Conservation (phyloP, 2,797 vertebrate species). For the Crocidura indochinensis region DNA sequence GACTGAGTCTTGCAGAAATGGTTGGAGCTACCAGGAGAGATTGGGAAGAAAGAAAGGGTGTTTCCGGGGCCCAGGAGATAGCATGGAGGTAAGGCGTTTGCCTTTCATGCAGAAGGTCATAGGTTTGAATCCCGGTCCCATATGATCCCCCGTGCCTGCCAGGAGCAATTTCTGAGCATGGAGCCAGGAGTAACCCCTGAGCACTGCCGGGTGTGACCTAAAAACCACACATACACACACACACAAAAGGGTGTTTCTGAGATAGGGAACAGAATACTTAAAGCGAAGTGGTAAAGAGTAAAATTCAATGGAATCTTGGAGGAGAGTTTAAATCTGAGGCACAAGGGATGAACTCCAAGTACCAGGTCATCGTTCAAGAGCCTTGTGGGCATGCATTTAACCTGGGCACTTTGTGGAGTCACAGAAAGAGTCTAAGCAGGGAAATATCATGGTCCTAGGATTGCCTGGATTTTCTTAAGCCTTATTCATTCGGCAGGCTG, state of each 20-base stretch:
- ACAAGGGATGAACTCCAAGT: too few relatives aligned
- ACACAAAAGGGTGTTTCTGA: too few relatives aligned
- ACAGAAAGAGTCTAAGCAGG: neutral
- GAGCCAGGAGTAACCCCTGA: too few relatives aligned
- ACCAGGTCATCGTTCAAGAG: neutral
- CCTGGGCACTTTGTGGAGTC: neutral
- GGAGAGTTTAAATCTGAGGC: neutral
- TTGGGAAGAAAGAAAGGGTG: neutral
- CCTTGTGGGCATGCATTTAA: neutral
- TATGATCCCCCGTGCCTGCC: too few relatives aligned
- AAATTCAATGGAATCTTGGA: neutral
- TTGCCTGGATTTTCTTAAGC: rapidly evolving
- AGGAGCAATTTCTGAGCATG: too few relatives aligned
- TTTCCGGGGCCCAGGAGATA: too few relatives aligned
- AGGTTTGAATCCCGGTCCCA: too few relatives aligned
- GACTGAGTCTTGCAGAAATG: neutral
- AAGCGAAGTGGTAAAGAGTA: neutral
- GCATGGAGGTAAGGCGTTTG: too few relatives aligned
- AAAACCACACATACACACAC: too few relatives aligned
- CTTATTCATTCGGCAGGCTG: rapidly evolving
- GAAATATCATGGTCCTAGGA: neutral
- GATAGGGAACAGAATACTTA: neutral
- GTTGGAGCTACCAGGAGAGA: neutral
- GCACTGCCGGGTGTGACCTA: too few relatives aligned
- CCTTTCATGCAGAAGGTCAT: too few relatives aligned